Base-by-base conservation (phyloP, 1,140 invertebrate genomes). In the Ceratosolen fusciceps region DNA sequence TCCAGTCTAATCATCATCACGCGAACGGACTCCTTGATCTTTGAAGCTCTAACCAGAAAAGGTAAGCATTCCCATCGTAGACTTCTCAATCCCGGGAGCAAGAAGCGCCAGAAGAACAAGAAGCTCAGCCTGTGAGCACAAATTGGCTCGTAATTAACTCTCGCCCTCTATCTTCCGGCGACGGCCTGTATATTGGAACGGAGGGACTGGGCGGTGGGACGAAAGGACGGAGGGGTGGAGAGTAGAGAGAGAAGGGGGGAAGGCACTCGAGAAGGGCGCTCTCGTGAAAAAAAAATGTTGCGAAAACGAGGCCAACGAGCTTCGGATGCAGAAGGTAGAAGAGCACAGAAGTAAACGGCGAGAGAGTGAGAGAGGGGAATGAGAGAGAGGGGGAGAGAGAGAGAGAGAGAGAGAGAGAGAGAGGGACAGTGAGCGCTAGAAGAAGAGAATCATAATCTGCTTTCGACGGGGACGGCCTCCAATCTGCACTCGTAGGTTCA, bases 401-500 rank as follows among this genome's bases (percentile, higher is more conserved):
- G 34, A 65, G 60, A 65, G 31, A 34, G 31, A 65, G 29, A 65
- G 29, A 65, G 60, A 65, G 29, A 65, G 62, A 24, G 62, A 67
- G 62, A 37, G 37, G n/a, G n/a, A n/a, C n/a, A n/a, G n/a, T n/a
- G n/a, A 65, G 58, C 12, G 29, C 5, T 2, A n/a, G 21, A 10
- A 1, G 7, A 24, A 34, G n/a, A 72, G 14, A 72, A 72, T 72
- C 31, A 72, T 72, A 72, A 72, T 54, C 70, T 67, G 37, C 37
- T 67, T 73, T 73, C 71, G 52, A n/a, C 21, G 62, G 62, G 24
- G 60, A 14, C 26, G 73, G 74, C 74, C 74, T 75, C 58, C 43
- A 54, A 62, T 70, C 67, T 70, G 47, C 47, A 62, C 74, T 68
- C 52, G 68, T 68, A 79, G 77, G 78, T 79, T 79, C 78, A 79